Base-by-base conservation (phyloP, 2,888 invertebrate species). In the Nomada ruficornis region DNA sequence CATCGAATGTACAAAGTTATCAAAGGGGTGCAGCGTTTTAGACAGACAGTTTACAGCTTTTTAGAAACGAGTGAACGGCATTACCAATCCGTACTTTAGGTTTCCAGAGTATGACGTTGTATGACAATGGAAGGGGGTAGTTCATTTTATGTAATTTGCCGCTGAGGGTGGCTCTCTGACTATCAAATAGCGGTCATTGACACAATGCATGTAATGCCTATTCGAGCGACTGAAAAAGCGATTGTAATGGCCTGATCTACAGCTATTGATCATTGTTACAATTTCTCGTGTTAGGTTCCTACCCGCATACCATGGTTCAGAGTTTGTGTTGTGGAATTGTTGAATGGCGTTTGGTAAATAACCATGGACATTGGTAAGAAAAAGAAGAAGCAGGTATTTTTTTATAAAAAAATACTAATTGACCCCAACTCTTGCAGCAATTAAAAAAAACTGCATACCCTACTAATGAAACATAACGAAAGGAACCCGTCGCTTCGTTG, bases 191-290 rank as follows among this genome's bases (percentile, higher is more conserved):
- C 11, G 23, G 36, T 13, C 36, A 60, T 36, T 70, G 36, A 5
- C 36, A n/a, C 20, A 52, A 29, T 11, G 18, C 18, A 36, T n/a
- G 3, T 59, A 29, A 59, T 2, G 15, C 20, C 13, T 26, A 44
- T 55, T 3, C 26, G 20, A 11, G 26, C 10, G 1, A 55, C 26
- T 13, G 26, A 55, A 18, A 23, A 44, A 11, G n/a, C 44, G 62
- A 18, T 62, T 63, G n/a, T 44, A 71, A 52, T 55, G 52, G 2
- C 13, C 54, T 44, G 69, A 59, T 20, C 59, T 69, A 13, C 36
- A 54, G 13, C n/a, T 62, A 23, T 62, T 71, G 1, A 42, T 44
- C 7, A 18, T 18, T 18, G 50, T 36, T n/a, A 63, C 36, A 42
- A 36, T n/a, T 44, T 44, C n/a, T 3, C 44, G 42, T 54, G 42